A percentile compares a stretch with the other conserved stretches of the same genome.
Evolutionary conservation across 2,113 vertebrate species (phyloP).

Genomic region (Eudyptes chrysolophus): DNA sequence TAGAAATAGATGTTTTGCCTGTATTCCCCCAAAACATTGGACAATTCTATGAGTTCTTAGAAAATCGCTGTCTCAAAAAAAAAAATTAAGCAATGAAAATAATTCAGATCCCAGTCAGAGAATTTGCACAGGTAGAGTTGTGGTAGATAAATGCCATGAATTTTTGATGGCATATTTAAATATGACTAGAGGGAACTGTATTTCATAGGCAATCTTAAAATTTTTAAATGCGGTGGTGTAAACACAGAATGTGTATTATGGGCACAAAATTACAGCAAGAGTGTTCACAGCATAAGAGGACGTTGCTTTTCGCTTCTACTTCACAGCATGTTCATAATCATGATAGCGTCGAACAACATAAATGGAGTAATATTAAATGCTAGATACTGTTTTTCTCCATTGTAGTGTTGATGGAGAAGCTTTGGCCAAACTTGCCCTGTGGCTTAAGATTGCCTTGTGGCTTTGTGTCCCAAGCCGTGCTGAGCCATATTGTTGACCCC

Average conservation of each 20-base stretch:
- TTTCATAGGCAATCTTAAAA: background rate
- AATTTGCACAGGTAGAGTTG: background rate
- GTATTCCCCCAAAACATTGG: background rate
- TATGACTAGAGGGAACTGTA: background rate
- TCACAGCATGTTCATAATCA: background rate
- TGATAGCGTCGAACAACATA: rapidly evolving
- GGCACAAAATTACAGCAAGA: background rate
- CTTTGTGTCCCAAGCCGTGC: background rate
- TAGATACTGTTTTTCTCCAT: background rate
- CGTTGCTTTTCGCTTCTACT: background rate
- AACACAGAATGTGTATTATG: background rate
- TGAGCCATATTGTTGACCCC: background rate
- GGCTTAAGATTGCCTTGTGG: background rate
- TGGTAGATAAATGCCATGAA: background rate
- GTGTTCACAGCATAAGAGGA: background rate
- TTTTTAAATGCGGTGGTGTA: background rate
- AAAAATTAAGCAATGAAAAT: background rate
- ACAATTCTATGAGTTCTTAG: background rate
- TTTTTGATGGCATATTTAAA: background rate
- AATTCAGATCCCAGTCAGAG: background rate
- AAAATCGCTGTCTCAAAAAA: background rate
- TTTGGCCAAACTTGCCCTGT: background rate
- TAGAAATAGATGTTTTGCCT: background rate
- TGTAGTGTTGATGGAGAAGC: background rate
- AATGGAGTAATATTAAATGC: background rate